These are phyloP conservation scores for Zygothrica quintamaculata DNA, from an alignment of 2,888 invertebrate genomes.

Conservation along the genomic window DNA sequence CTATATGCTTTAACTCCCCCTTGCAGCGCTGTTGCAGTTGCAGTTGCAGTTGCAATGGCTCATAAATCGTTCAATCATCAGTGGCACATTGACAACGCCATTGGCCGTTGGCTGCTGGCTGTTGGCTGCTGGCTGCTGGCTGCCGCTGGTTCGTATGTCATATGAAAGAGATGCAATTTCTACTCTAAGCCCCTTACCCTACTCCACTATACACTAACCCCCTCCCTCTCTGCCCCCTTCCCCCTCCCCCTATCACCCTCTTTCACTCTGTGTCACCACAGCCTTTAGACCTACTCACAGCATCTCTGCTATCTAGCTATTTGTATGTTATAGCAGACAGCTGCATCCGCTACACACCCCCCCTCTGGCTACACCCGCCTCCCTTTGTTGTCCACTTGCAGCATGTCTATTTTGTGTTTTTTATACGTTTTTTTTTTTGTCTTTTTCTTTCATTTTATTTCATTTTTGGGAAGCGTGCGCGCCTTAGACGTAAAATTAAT, in stretches of 20 bases:
- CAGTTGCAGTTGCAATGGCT: conserved; percentile 32
- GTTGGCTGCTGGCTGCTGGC: conserved; percentile 45
- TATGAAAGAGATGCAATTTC: conserved; percentile 36
- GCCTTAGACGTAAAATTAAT: conserved; percentile 68
- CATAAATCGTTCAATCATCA: conserved; percentile 78
- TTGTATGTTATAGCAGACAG: not conserved
- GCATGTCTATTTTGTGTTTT: not conserved
- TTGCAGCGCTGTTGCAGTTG: conserved; percentile 1
- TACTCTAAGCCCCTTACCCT: conserved; percentile 2
- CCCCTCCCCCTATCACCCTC: no score
- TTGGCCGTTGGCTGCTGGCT: conserved; percentile 44
- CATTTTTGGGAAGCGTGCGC: conserved; percentile 16
- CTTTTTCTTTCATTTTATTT: not conserved
- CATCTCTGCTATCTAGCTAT: no score
- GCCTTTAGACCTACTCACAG: no score
- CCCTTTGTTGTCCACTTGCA: no score
- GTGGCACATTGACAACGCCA: conserved; percentile 73
- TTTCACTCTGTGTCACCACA: no score
- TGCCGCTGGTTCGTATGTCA: conserved; percentile 53
- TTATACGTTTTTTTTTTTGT: not conserved
- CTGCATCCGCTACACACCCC: not conserved
- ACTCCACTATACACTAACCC: not conserved
- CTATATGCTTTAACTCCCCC: not conserved
- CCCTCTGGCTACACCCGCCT: no score
- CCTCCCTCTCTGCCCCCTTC: not conserved